These are phyloP conservation scores for Montipora sp. DNA, from an alignment of 64 coral and sea anemone genomes.

Conservation along the genomic window DNA sequence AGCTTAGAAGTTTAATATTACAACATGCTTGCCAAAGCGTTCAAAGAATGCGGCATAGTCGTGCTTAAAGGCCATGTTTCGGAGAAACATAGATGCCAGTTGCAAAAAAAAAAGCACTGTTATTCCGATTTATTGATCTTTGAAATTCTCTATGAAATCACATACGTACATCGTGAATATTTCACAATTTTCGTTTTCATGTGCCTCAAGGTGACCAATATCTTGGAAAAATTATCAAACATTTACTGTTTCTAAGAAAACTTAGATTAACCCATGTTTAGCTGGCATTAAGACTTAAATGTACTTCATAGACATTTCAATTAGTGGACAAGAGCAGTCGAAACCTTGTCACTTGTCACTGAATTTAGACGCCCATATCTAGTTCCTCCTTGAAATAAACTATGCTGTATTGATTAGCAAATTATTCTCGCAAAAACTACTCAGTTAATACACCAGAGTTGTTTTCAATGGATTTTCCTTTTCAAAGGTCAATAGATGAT, in stretches of 20 bases:
- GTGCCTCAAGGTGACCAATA: background rate
- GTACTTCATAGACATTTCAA: background rate
- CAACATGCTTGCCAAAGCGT: background rate
- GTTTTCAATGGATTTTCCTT: background rate
- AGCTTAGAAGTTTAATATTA: background rate
- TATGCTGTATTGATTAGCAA: background rate
- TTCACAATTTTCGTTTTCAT: background rate
- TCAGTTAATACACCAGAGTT: background rate
- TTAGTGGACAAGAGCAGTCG: too few species aligned
- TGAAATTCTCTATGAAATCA: background rate
- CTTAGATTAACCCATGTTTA: background rate
- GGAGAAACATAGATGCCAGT: background rate
- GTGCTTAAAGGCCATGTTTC: background rate
- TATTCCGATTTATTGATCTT: background rate
- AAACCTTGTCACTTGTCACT: too few species aligned
- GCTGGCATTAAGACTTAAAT: background rate
- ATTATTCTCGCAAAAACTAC: background rate
- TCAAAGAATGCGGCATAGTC: background rate
- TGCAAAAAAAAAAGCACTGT: background rate
- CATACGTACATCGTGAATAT: background rate
- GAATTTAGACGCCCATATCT: background rate
- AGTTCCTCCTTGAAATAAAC: background rate
- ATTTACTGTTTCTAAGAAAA: background rate
- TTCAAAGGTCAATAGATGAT: too few species aligned
- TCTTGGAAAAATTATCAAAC: background rate